phyloP scores from a whole-genome alignment of 2,888 invertebrate genomes.

The Tachina grossa region DNA sequence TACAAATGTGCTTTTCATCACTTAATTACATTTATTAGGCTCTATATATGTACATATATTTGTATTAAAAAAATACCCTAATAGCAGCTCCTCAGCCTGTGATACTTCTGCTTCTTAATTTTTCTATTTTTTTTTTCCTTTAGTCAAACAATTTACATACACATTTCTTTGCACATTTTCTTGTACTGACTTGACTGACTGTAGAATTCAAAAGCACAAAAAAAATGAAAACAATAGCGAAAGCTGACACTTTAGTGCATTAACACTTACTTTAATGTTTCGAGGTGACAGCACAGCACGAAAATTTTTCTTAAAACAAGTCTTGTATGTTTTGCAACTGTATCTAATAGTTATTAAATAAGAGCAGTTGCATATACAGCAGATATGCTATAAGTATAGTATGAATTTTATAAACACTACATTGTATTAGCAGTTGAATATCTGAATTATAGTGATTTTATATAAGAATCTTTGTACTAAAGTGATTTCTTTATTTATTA shows the following conservation, averaged over 20 bases:
- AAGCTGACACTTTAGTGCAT: constrained; percentile 59
- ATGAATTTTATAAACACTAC: constrained; percentile 10
- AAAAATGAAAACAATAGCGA: constrained; percentile 8
- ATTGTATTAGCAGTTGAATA: background rate
- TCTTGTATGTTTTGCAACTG: constrained; percentile 17
- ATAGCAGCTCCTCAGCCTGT: constrained; percentile 8
- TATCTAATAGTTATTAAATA: constrained; percentile 33
- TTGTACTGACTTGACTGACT: constrained; percentile 23
- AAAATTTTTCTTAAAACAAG: constrained; percentile 13
- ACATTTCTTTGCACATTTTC: constrained; percentile 7
- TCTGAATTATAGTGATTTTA: background rate
- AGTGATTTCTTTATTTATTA: too few species aligned
- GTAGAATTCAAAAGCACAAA: background rate
- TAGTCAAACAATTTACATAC: constrained; percentile 43
- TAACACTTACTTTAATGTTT: constrained; percentile 65
- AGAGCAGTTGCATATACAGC: background rate
- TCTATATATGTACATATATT: constrained; percentile 6
- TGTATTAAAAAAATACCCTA: background rate
- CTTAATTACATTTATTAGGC: constrained; percentile 64
- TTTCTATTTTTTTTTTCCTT: constrained; percentile 5
- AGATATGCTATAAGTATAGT: background rate
- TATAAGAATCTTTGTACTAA: too few species aligned
- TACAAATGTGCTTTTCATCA: constrained; percentile 60
- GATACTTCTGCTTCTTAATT: constrained; percentile 7
- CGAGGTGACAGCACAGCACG: background rate